A percentile compares a stretch with the other conserved stretches of the same genome.
These are phyloP conservation scores for Valencia hispanica DNA, from an alignment of 2,797 vertebrate genomes.

Conservation along the genomic window DNA sequence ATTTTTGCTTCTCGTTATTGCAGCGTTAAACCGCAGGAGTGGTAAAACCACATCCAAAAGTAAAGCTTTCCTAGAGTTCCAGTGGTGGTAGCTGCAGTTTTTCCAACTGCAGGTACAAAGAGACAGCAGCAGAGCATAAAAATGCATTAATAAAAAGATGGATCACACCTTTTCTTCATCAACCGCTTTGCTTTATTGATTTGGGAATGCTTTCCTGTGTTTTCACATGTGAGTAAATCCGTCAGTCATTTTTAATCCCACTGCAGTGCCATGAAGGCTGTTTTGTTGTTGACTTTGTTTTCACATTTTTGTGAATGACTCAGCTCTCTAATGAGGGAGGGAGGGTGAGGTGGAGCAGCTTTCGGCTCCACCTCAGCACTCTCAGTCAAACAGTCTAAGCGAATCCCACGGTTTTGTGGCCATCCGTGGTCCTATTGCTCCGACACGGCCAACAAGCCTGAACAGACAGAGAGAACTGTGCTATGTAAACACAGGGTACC, in stretches of 20 bases:
- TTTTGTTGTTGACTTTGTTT: slow-evolving; percentile 57
- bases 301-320: slow-evolving; percentile 70
- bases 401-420: slow-evolving; percentile 49
- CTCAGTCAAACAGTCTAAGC: slow-evolving; percentile 26
- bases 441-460: slow-evolving; percentile 48
- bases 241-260: slow-evolving; percentile 36
- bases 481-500: slow-evolving; percentile 9
- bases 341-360: slow-evolving; percentile 30
- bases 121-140: slow-evolving; percentile 33
- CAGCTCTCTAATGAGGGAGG: slow-evolving; percentile 42
- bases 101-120: not conserved
- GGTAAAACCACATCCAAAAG: not conserved
- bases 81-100: not conserved
- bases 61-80: not conserved
- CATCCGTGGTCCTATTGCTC: slow-evolving; percentile 1
- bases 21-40: not conserved
- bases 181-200: slow-evolving; percentile 39
- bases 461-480: slow-evolving; percentile 32
- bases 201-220: slow-evolving; percentile 29
- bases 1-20: not conserved
- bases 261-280: slow-evolving; percentile 59
- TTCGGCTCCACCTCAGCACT: slow-evolving; percentile 34
- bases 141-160: slow-evolving; percentile 27
- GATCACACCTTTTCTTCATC: slow-evolving; percentile 27
- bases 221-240: slow-evolving; percentile 26